Percentiles rank a stretch among this genome's conserved stretches.
These are phyloP conservation scores for Campylomormyrus numenius DNA, from an alignment of 2,113 vertebrate genomes.

Conservation along the genomic window DNA sequence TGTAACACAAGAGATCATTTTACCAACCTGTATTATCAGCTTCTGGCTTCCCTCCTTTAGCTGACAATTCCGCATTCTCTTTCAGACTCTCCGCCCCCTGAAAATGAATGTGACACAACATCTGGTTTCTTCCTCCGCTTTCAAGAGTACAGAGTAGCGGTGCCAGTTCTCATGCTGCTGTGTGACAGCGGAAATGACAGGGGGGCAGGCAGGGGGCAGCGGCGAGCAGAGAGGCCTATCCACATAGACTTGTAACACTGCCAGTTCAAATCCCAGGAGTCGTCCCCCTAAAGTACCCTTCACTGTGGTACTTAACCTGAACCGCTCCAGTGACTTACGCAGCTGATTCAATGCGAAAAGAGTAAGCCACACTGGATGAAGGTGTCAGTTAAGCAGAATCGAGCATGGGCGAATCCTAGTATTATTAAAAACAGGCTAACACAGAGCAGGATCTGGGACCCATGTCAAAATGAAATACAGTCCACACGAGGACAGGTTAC, in stretches of 20 bases:
- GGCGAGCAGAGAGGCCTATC: background rate
- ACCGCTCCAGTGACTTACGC: background rate
- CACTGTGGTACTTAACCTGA: background rate
- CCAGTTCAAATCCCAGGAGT: background rate
- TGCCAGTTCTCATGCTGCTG: background rate
- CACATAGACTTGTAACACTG: background rate
- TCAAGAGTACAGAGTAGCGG: background rate
- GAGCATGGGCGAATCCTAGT: background rate
- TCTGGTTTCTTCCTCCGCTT: background rate
- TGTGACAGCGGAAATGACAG: background rate
- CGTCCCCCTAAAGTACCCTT: background rate
- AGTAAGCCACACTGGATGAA: background rate
- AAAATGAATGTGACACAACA: background rate
- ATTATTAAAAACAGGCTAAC: background rate
- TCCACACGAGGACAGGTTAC: background rate
- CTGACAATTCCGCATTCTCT: conserved; percentile 10
- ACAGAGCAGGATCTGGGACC: background rate
- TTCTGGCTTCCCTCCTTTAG: conserved; percentile 9
- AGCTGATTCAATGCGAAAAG: background rate
- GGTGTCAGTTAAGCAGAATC: background rate
- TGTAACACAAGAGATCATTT: background rate
- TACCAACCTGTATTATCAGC: conserved; percentile 15
- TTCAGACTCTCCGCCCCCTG: conserved; percentile 19
- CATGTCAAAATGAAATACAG: background rate
- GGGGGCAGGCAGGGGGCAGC: background rate